Conservation (phyloP, 2,888 invertebrate genomes). For the Dryocosmus kuriphilus region DNA sequence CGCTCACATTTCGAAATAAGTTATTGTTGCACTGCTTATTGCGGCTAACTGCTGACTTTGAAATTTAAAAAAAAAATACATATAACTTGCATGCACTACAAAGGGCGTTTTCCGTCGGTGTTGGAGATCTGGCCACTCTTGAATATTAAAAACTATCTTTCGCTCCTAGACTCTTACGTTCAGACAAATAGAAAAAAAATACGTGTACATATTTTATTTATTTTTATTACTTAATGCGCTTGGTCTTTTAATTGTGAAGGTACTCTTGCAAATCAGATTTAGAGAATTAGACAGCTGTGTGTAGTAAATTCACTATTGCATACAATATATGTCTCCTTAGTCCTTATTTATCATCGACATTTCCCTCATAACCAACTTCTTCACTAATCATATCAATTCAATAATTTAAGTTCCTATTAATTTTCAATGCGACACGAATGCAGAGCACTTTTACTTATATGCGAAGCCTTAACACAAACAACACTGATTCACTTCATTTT, state of each 20-base stretch:
- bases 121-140: conserved; percentile 75
- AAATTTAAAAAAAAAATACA: conserved; percentile 10
- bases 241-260: conserved; percentile 9
- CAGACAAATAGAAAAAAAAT: neutral
- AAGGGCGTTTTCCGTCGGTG: conserved; percentile 63
- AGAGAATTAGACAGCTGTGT: conserved; percentile 28
- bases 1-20: conserved; percentile 37
- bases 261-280: conserved; percentile 8
- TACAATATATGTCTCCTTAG: conserved; percentile 3
- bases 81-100: conserved; percentile 38
- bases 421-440: conserved; percentile 35
- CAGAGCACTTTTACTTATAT: conserved; percentile 39
- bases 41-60: conserved; percentile 17
- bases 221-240: conserved; percentile 34
- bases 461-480: conserved; percentile 39
- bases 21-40: conserved; percentile 40
- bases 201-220: conserved; percentile 29
- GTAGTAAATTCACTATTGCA: conserved; percentile 25
- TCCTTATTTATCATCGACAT: conserved; percentile 25
- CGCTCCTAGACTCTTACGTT: conserved; percentile 38
- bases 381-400: conserved; percentile 22
- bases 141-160: conserved; percentile 53
- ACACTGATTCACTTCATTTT: conserved; percentile 20
- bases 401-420: conserved; percentile 25
- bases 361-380: conserved; percentile 23